Conservation (phyloP, 1,140 invertebrate species). For the Drosophila dunni region DNA sequence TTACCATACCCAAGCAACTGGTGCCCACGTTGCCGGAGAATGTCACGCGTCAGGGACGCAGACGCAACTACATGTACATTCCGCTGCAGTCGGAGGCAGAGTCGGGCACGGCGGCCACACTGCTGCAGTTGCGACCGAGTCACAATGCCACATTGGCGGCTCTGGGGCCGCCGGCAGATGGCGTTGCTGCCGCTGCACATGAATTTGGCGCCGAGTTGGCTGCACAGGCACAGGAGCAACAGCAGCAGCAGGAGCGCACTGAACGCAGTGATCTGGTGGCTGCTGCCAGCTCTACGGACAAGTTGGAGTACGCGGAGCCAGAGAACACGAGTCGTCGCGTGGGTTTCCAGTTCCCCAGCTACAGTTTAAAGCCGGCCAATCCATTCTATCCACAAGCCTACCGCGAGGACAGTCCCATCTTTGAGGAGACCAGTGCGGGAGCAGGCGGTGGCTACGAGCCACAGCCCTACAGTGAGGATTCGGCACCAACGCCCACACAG, state of each 20-base stretch:
- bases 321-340: constrained; percentile 76
- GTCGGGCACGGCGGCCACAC: constrained; percentile 17
- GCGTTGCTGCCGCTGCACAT: constrained; percentile 55
- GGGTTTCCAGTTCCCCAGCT: constrained; percentile 82
- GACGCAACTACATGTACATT: constrained; percentile 80
- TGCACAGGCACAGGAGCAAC: constrained; percentile 14
- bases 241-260: constrained; percentile 52
- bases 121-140: constrained; percentile 67
- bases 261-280: constrained; percentile 70
- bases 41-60: constrained; percentile 68
- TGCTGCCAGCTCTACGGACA: constrained; percentile 63
- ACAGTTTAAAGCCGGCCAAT: constrained; percentile 72
- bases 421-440: constrained; percentile 57
- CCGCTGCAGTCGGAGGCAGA: constrained; percentile 54
- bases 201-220: constrained; percentile 66
- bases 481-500: constrained; percentile 45
- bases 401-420: constrained; percentile 80
- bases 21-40: constrained; percentile 76
- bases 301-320: constrained; percentile 60
- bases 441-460: constrained; percentile 46
- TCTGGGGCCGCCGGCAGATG: constrained; percentile 65
- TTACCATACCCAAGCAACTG: constrained; percentile 79
- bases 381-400: constrained; percentile 81
- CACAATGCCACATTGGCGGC: constrained; percentile 63
- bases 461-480: constrained; percentile 68